A percentile compares a stretch with the other conserved stretches of the same genome.
Conservation (phyloP, 2,113 vertebrate species). For the Motacilla tschutschensis region DNA sequence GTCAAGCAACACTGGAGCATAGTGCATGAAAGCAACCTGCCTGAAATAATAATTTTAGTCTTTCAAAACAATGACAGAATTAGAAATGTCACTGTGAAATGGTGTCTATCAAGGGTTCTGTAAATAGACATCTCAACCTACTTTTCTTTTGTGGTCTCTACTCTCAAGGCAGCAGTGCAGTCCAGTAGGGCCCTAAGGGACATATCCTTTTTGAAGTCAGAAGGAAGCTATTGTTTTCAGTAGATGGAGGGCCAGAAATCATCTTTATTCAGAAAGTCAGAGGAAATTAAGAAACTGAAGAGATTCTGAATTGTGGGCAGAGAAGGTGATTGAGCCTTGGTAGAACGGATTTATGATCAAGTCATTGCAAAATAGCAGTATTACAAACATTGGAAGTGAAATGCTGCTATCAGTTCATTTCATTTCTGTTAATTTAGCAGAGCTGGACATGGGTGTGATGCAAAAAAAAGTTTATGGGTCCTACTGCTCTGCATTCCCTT, state of each 20-base stretch:
- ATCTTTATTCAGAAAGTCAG: slow-evolving; percentile 30
- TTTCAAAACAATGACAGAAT: background rate
- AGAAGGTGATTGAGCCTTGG: background rate
- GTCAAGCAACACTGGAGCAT: slow-evolving; percentile 6
- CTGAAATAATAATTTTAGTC: slow-evolving; percentile 19
- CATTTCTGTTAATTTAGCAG: background rate
- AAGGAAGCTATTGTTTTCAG: slow-evolving; percentile 36
- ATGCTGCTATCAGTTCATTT: background rate
- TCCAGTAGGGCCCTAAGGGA: background rate
- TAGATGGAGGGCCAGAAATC: slow-evolving; percentile 20
- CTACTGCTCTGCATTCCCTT: background rate
- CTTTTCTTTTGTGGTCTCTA: background rate
- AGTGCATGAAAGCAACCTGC: slow-evolving; percentile 26
- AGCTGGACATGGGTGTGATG: background rate
- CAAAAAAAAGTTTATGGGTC: background rate
- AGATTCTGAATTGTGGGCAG: slow-evolving; percentile 21
- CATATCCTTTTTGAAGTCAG: slow-evolving; percentile 12
- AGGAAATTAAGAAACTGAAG: slow-evolving; percentile 25
- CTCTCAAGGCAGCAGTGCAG: background rate
- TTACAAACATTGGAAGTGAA: background rate
- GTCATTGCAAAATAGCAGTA: slow-evolving; percentile 11
- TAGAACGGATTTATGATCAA: background rate
- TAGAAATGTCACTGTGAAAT: slow-evolving; percentile 16
- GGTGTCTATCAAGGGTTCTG: background rate
- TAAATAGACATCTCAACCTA: slow-evolving; percentile 21